Conservation (phyloP, 1,140 invertebrate species). For the Lutraria rhynchaena region DNA sequence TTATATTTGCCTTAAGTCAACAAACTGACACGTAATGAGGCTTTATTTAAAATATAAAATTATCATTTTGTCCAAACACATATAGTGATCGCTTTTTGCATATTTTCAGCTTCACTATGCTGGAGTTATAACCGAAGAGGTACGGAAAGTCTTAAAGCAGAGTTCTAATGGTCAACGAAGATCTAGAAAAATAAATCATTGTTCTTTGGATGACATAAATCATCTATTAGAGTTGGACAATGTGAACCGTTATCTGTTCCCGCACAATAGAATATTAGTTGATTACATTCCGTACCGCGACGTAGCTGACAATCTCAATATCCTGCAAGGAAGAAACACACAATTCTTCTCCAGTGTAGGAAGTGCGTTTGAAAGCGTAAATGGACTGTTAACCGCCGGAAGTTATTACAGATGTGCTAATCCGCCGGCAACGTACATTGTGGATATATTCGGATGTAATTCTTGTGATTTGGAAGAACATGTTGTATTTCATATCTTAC, state of each 20-base stretch:
- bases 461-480: constrained; percentile 28
- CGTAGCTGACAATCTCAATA: constrained; percentile 4
- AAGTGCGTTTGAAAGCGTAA: not conserved
- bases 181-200: not conserved
- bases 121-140: constrained; percentile 16
- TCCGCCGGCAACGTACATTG: constrained; percentile 40
- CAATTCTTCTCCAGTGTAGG: constrained; percentile 12
- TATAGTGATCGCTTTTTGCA: no score
- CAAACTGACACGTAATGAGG: no score
- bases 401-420: constrained; percentile 24
- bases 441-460: constrained; percentile 38
- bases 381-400: constrained; percentile 39
- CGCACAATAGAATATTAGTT: constrained; percentile 17
- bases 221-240: not conserved
- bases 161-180: not conserved
- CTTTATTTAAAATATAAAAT: no score
- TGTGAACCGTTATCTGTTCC: not conserved
- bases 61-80: no score
- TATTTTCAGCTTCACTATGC: constrained; percentile 54
- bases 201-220: not conserved
- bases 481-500: constrained; percentile 21
- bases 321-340: constrained; percentile 14
- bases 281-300: constrained; percentile 18
- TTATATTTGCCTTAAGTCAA: no score
- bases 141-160: not conserved